Percentiles rank a stretch among this genome's conserved stretches.
These are phyloP conservation scores for Isaurus tuberculatus DNA, from an alignment of 92 coral and sea anemone genomes.

Conservation along the genomic window DNA sequence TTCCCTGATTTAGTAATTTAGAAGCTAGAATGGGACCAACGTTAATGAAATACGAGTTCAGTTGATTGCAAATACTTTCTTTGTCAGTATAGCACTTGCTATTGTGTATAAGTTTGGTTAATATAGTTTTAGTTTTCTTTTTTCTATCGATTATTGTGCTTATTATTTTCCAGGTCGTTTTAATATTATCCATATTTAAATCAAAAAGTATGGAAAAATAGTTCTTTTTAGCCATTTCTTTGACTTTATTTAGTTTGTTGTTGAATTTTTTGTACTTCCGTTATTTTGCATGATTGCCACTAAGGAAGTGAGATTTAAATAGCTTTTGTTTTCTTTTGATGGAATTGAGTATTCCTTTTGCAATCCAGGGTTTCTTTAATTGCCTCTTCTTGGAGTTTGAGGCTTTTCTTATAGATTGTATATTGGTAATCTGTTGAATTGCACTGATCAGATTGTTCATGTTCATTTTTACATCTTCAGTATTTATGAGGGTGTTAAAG, in stretches of 20 bases:
- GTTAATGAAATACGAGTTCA: not conserved
- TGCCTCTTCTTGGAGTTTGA: not conserved
- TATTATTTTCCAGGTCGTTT: constrained; percentile 13
- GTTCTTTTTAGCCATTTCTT: not conserved
- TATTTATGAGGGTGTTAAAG: not conserved
- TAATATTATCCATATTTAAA: constrained; percentile 6
- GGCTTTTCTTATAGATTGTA: not conserved
- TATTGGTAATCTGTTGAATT: not conserved
- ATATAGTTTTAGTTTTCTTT: not conserved
- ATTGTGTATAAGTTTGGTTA: not conserved
- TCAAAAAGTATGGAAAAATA: constrained; percentile 10
- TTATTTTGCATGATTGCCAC: not conserved
- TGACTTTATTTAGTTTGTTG: constrained; percentile 12
- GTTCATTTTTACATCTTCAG: not conserved
- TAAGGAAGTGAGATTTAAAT: not conserved
- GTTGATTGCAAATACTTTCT: constrained; percentile 5
- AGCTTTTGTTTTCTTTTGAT: not conserved
- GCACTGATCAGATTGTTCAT: constrained; percentile 8
- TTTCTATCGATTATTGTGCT: not conserved
- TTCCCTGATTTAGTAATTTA: constrained; percentile 14
- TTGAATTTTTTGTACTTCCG: not conserved
- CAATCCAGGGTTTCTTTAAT: not conserved
- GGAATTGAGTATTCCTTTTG: not conserved
- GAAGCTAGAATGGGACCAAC: constrained; percentile 25
- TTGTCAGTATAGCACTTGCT: not conserved